Evolutionary conservation across 2,888 invertebrate species (phyloP).

Genomic region (Magallana nippona): DNA sequence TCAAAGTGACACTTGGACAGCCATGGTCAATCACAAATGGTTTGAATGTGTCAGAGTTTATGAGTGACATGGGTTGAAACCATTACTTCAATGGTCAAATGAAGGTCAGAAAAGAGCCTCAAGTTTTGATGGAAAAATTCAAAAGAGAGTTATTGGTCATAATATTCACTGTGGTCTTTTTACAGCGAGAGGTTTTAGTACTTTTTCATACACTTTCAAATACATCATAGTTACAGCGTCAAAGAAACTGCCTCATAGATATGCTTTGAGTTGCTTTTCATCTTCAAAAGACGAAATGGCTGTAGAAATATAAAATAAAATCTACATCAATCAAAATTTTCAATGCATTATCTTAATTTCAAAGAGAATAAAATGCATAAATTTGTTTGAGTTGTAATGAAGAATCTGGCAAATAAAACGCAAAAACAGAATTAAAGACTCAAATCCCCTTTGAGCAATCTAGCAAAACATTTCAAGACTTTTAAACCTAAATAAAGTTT

Average conservation of each 20-base stretch:
- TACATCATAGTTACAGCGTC: conserved; percentile 31
- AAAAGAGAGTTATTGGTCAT: conserved; percentile 32
- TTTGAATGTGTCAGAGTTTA: conserved; percentile 36
- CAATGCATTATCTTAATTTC: conserved; percentile 34
- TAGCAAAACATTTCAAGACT: conserved; percentile 27
- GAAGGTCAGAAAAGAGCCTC: not conserved
- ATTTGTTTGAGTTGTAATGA: conserved; percentile 29
- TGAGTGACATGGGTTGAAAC: conserved; percentile 14
- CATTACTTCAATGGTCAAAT: conserved; percentile 8
- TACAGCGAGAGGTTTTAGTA: conserved; percentile 14
- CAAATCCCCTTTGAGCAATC: conserved; percentile 14
- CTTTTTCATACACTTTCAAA: conserved; percentile 31
- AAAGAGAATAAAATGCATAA: conserved; percentile 23
- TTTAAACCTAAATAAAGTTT: not conserved
- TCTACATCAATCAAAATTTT: conserved; percentile 33
- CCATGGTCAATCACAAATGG: conserved; percentile 35
- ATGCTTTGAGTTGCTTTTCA: not conserved
- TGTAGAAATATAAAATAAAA: conserved; percentile 27
- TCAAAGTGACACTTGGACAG: not conserved
- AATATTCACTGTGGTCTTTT: conserved; percentile 3
- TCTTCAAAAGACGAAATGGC: conserved; percentile 16
- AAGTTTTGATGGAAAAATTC: conserved; percentile 32
- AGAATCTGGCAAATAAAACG: conserved; percentile 25
- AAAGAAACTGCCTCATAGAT: conserved; percentile 13
- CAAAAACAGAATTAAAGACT: conserved; percentile 8